These are phyloP conservation scores for Brachyopa scutellaris DNA, from an alignment of 2,888 invertebrate species.

Conservation along the genomic window DNA sequence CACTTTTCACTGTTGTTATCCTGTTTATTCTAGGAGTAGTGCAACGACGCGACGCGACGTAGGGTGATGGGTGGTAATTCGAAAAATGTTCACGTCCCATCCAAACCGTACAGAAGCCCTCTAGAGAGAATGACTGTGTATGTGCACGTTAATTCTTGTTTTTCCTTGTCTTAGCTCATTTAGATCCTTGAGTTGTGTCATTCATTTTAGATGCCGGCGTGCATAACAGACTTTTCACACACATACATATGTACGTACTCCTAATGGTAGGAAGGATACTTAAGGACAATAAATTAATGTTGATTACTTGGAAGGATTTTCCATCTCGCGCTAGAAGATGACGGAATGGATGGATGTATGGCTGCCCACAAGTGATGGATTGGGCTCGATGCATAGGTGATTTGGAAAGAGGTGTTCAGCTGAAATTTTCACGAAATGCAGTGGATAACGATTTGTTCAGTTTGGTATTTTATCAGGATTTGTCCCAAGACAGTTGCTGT, in stretches of 20 bases:
- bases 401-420: background rate
- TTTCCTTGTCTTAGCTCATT: slow-evolving; percentile 43
- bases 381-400: background rate
- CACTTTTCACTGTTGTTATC: slow-evolving; percentile 36
- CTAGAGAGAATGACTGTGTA: slow-evolving; percentile 26
- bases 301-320: slow-evolving; percentile 56
- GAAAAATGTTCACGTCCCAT: slow-evolving; percentile 31
- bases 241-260: too few relatives aligned
- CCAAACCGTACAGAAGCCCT: background rate
- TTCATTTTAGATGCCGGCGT: slow-evolving; percentile 55
- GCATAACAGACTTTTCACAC: background rate
- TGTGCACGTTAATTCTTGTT: slow-evolving; percentile 19
- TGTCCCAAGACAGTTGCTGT: too few relatives aligned
- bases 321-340: slow-evolving; percentile 10
- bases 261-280: too few relatives aligned
- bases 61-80: slow-evolving; percentile 15
- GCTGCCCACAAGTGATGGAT: slow-evolving; percentile 34
- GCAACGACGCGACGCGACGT: too few relatives aligned
- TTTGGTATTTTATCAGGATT: too few relatives aligned
- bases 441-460: too few relatives aligned
- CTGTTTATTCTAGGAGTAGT: slow-evolving; percentile 44
- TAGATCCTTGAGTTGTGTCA: slow-evolving; percentile 63
- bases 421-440: too few relatives aligned
- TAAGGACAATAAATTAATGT: slow-evolving; percentile 52
- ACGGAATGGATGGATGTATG: slow-evolving; percentile 3